Evolutionary conservation across 53 echinoderm and acorn worm genomes (phyloP), one percentile per base, ranked within the genome.

Genomic region (Zoroaster sp.): DNA sequence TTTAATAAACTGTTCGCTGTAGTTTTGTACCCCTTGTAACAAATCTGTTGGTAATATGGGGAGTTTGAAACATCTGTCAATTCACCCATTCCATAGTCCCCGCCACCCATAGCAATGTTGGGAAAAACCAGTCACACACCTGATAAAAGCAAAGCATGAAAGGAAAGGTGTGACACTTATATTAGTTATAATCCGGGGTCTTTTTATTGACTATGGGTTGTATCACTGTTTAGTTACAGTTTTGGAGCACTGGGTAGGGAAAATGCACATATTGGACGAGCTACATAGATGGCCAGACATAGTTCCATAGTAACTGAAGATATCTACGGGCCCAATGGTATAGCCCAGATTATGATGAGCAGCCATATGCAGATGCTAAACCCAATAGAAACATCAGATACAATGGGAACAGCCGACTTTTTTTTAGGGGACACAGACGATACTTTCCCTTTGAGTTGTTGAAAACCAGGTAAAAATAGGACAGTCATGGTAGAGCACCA

Each of bases 231-330:
- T 66, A 94, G 94, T 12, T 93, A 83, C 59, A 94, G 94, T 96
- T 88, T 69, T 96, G 96, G 96, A 91, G 86, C 33, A 94, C 94
- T 94, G 94, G 96, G 96, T 25, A 21, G n/a, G 1, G 13, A 7
- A 28, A n/a, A n/a, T n/a, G 77, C 91, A 9, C 86, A 92, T 73
- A 94, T 96, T 66, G 96, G 93, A 78, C 76, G 93, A 67, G 96
- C 96, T 18, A 87, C 73, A 20, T 96, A 80, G 88, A 96, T 55
- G 96, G 96, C 6, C 42, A 51, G 66, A 68, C 13, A 42, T 87
- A 13, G 80, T 93, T 13, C 35, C 78, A 23, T 83, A 66, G 46
- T 83, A 42, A 33, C 83, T 8, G 73, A 83, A 0, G 83, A 89
- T 40, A 87, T 96, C 2, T 15, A 51, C 0, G 94, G 96, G 94